Evolutionary conservation across 2,888 invertebrate genomes (phyloP), one percentile per base, ranked within the genome.

Genomic region (Platycheirus rosarum): DNA sequence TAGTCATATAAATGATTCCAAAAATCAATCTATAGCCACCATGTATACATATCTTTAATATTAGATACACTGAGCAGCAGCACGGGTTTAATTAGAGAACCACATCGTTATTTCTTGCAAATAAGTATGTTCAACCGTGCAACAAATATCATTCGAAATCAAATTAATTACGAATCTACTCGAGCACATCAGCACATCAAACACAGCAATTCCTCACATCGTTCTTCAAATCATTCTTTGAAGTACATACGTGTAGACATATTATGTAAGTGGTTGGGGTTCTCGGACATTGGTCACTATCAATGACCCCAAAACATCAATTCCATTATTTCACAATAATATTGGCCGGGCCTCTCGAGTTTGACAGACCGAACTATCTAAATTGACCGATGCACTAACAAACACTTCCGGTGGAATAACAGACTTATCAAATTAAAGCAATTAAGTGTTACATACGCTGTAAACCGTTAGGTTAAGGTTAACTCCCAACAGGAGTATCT

Each of bases 361-460:
- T 62, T 53, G 44, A 60, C 32, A 32, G 9, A n/a, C 6, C 29
- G 8, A 7, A 32, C 8, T 48, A 29, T 29, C 29, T n/a, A n/a
- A 49, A 55, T 23, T 9, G 55, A 55, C 37, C 37, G 63, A 78
- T 66, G 66, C 46, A 51, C 16, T 66, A 73, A 49, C 55, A 68
- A 74, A 79, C 69, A 79, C 63, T 23, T 55, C 53, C 32, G n/a
- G 14, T 7, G 26, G 37, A 16, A 18, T 60, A 42, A 68, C 68
- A 46, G 68, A 46, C 68, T 71, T 57, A 57, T 57, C 79, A 69
- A 79, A 79, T 79, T 79, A 65, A 49, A 79, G 63, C 79, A 79
- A 79, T 79, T 69, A 79, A 68, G 62, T 35, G 48, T 49, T 44
- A 51, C 57, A 74, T 74, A 63, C 48, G 1, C n/a, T 42, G 0